A percentile compares a stretch with the other conserved stretches of the same genome.
Evolutionary conservation across 2,888 invertebrate genomes (phyloP).

Genomic region (Apotomis capreana): DNA sequence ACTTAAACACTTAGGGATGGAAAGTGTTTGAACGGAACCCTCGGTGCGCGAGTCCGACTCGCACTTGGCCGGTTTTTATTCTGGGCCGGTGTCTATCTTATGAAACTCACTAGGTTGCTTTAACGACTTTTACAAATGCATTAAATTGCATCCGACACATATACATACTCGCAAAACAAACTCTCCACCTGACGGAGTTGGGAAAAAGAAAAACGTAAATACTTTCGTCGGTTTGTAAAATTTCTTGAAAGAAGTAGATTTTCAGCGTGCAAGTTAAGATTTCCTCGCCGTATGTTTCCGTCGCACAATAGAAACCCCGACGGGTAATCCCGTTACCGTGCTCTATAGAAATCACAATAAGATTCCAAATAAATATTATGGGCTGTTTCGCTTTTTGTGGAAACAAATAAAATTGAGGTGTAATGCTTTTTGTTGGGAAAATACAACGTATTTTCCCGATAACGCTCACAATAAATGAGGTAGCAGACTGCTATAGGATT

Average conservation of each 20-base stretch:
- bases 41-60: too few species aligned
- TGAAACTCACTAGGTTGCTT: too few species aligned
- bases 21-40: too few species aligned
- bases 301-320: slow-evolving; percentile 30
- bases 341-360: slow-evolving; percentile 32
- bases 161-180: too few species aligned
- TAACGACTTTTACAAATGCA: too few species aligned
- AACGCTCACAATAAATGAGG: background rate
- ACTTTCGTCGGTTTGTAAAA: too few species aligned
- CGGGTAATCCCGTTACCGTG: slow-evolving; percentile 33
- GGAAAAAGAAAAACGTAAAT: too few species aligned
- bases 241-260: background rate
- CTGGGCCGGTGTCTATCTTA: too few species aligned
- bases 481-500: background rate
- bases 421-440: slow-evolving; percentile 18
- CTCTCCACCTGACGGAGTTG: too few species aligned
- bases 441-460: slow-evolving; percentile 13
- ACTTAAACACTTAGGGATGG: too few species aligned
- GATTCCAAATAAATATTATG: slow-evolving; percentile 40
- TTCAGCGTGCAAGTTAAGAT: background rate
- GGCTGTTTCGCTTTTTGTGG: slow-evolving; percentile 18
- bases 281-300: background rate
- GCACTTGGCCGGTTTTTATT: too few species aligned
- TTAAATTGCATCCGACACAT: too few species aligned
- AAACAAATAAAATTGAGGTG: slow-evolving; percentile 28